phyloP scores from a whole-genome alignment of 2,113 vertebrate species.

The Myxocyprinus asiaticus region DNA sequence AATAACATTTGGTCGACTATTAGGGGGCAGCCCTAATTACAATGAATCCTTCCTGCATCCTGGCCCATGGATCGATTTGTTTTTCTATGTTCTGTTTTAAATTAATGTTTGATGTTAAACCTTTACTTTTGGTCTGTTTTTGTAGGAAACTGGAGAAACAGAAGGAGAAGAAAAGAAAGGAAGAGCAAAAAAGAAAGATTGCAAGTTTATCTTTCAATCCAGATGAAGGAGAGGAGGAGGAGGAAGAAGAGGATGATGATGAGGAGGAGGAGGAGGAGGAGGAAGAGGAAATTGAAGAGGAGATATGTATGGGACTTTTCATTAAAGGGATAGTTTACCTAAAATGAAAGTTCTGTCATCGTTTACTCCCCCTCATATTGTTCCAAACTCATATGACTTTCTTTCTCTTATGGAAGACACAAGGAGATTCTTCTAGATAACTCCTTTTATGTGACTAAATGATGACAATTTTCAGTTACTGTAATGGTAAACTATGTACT shows the following conservation, averaged over 20 bases:
- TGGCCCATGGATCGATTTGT: not conserved
- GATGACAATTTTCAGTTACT: not conserved
- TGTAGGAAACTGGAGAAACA: constrained; percentile 81
- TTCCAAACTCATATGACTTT: too few species aligned
- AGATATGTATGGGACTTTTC: constrained; percentile 28
- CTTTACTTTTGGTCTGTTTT: not conserved
- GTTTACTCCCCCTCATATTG: too few species aligned
- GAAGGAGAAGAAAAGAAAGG: constrained; percentile 82
- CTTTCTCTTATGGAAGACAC: too few species aligned
- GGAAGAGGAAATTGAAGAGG: constrained; percentile 49
- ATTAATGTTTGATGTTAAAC: too few species aligned
- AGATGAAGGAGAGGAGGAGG: constrained; percentile 74
- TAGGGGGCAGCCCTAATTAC: not conserved
- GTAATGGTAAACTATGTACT: not conserved
- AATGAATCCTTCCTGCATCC: not conserved
- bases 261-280: too few species aligned
- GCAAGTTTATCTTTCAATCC: constrained; percentile 83
- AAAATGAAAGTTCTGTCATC: too few species aligned
- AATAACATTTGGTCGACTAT: too few species aligned
- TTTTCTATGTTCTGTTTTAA: too few species aligned
- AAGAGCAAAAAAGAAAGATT: constrained; percentile 88
- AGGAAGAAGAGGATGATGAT: constrained; percentile 16
- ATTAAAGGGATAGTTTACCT: too few species aligned
- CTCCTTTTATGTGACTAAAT: too few species aligned
- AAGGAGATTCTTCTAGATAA: too few species aligned